Evolutionary conservation across 2,113 vertebrate genomes (phyloP), one percentile per base, ranked within the genome.

Genomic region (Tor tambroides): DNA sequence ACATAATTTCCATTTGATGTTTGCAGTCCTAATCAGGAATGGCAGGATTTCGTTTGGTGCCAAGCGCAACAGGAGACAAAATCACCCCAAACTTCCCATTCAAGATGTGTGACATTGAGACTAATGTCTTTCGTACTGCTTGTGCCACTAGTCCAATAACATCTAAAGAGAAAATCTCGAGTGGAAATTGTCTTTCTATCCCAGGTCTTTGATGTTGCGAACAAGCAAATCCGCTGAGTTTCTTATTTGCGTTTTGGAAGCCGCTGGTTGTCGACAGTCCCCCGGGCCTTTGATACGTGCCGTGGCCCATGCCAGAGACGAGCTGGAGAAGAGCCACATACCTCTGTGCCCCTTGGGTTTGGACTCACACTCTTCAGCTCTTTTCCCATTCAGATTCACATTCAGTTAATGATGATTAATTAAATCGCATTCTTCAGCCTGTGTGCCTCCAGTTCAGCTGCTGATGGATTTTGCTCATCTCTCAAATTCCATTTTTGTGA

Each of bases 281-380:
- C 89, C n/a, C 56, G 90, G 87, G 89, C 38, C 79, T 86, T 23
- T 72, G n/a, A 89, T 91, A 91, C 90, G 91, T 91, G 91, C 90
- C 56, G 5, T 77, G 65, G 86, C 89, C 89, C 91, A 91, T 90
- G 90, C 89, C 67, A 21, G 81, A 88, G 80, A 85, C 41, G 19
- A 71, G 77, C 56, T 89, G 87, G 88, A 89, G 83, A 77, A 72
- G 54, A 80, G 79, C 86, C 89, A 89, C 84, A 88, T 92, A 86
- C 88, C 82, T 69, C 81, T n/a, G n/a, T 81, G 74, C 87, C 81
- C 56, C 85, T 38, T 72, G 85, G 65, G 35, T 69, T 43, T 51
- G 41, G 46, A 67, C 77, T 71, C 46, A 28, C 56, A 85, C 76
- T 84, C 79, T 46, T 32, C 56, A 65, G 69, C n/a, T 67, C 23